Base-by-base conservation (phyloP, 1,140 invertebrate species). In the Nilaparvata lugens region DNA sequence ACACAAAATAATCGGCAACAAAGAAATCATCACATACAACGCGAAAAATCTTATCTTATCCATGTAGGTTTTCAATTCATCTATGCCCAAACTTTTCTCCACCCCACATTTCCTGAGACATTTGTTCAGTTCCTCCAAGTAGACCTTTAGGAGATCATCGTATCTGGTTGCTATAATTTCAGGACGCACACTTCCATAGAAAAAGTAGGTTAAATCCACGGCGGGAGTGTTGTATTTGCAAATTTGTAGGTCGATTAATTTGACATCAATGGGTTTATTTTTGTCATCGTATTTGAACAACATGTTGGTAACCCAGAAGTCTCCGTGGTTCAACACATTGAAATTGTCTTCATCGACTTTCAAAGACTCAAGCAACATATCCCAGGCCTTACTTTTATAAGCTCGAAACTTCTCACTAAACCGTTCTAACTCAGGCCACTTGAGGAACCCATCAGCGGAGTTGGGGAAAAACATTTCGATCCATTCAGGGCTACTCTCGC, bases 231-330 rank as follows among this genome's bases (percentile, higher is more conserved):
- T 11, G 16, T 28, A 55, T 55, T 19, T 55, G 18, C 23, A 55
- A 28, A 31, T 35, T 31, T 55, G 53, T 7, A 55, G 19, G 16
- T 55, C 53, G 28, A 55, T 55, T 24, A 55, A 24, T 31, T 31
- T 55, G 14, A 55, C n/a, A 14, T 55, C 53, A 35, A 55, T 31
- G 1, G 28, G 23, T 35, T 3, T 24, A 52, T 28, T 28, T 4
- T 25, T 55, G n/a, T 55, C 53, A 35, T 28, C 53, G 18, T 55
- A 31, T 24, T 55, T 55, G 35, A 55, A 54, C 16, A 54, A 6
- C 52, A 54, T 54, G 24, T 54, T 54, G 1, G 11, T 54, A 1
- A 25, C 25, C 52, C 52, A 54, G 13, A 25, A 14, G 13, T 54
- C 52, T 28, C 52, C 52, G 16, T 54, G 52, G 25, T 54, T 54